A percentile compares a stretch with the other conserved stretches of the same genome.
These are phyloP conservation scores for Syngnathus acus DNA, from an alignment of 2,797 vertebrate genomes.

Conservation along the genomic window DNA sequence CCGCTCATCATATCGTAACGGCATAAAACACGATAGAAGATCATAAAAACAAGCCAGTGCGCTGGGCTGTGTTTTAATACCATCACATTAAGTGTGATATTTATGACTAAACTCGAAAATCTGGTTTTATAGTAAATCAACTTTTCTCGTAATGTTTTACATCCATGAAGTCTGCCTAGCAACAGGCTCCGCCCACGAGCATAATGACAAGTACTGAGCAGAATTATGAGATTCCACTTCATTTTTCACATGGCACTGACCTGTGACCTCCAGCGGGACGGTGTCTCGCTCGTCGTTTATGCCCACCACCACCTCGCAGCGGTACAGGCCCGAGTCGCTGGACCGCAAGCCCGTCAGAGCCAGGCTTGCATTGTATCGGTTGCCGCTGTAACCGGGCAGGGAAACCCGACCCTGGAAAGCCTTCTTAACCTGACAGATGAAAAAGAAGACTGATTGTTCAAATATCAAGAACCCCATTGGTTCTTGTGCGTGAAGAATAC, in stretches of 20 bases:
- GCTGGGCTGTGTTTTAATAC: conserved; percentile 6
- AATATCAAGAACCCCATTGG: neutral
- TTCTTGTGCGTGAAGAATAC: conserved; percentile 29
- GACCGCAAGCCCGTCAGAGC: conserved; percentile 75
- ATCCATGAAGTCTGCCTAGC: neutral
- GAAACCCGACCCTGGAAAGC: conserved; percentile 84
- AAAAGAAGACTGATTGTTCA: neutral
- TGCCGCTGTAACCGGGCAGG: conserved; percentile 77
- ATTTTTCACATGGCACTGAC: conserved; percentile 53
- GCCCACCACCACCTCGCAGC: conserved; percentile 89
- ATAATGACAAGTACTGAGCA: no score
- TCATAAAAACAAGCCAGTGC: conserved; percentile 13
- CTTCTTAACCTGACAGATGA: conserved; percentile 70
- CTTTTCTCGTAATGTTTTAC: neutral
- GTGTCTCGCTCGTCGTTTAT: conserved; percentile 92
- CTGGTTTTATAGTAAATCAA: neutral
- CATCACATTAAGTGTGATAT: neutral
- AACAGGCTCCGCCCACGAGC: neutral
- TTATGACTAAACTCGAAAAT: neutral
- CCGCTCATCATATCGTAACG: conserved; percentile 7
- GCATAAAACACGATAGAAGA: conserved; percentile 6
- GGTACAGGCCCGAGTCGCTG: conserved; percentile 89
- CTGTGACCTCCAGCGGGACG: conserved; percentile 86
- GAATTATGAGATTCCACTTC: neutral
- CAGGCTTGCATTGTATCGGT: conserved; percentile 83